Percentiles rank a stretch among this genome's conserved stretches.
These are phyloP conservation scores for Ophiothrix spiculata DNA, from an alignment of 35 echinoderm and acorn worm genomes.

Conservation along the genomic window DNA sequence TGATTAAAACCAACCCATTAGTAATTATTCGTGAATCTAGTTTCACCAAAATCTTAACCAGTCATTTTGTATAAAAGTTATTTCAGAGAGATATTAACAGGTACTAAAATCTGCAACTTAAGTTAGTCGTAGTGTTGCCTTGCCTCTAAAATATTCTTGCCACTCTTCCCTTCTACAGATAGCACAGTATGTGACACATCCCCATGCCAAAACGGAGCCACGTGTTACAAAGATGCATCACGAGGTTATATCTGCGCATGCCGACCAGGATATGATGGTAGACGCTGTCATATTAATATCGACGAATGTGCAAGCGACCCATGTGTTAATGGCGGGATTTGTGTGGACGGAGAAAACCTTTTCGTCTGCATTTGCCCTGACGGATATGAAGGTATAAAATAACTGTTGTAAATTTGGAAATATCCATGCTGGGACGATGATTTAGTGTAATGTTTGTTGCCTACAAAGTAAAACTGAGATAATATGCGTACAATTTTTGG, in stretches of 20 bases:
- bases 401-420: background rate
- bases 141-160: too few species aligned
- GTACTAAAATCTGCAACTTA: too few species aligned
- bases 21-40: too few species aligned
- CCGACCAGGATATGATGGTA: background rate
- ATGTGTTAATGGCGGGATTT: background rate
- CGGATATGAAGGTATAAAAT: background rate
- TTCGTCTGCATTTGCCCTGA: background rate
- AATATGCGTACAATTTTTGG: background rate
- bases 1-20: too few species aligned
- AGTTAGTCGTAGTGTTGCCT: too few species aligned
- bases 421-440: too few species aligned
- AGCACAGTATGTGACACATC: background rate
- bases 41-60: too few species aligned
- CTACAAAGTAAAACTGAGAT: background rate
- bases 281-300: background rate
- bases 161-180: background rate
- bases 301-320: background rate
- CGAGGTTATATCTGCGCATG: background rate
- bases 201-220: background rate
- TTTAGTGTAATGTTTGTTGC: background rate
- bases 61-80: too few species aligned
- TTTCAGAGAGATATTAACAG: too few species aligned
- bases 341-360: background rate
- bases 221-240: background rate